Conservation (phyloP, 1,140 invertebrate genomes). For the Ylistrum balloti region DNA sequence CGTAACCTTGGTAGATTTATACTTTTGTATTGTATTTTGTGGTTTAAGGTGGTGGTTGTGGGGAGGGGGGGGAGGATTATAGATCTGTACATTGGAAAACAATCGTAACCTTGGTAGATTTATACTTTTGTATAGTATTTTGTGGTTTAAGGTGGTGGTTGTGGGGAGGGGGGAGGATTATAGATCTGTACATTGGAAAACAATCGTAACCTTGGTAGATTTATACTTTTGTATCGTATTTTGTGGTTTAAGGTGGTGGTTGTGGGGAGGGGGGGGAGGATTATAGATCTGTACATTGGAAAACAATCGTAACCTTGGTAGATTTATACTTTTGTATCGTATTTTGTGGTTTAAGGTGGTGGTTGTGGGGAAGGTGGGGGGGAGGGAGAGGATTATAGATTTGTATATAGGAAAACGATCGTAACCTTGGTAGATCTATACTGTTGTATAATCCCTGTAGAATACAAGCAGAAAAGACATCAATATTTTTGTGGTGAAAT, state of each 20-base stretch:
- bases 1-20: no score
- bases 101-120: neutral
- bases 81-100: no score
- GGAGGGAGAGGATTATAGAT: constrained; percentile 47
- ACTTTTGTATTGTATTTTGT: no score
- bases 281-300: neutral
- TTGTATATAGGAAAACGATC: constrained; percentile 46
- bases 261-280: neutral
- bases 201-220: constrained; percentile 65
- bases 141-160: neutral
- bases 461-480: constrained; percentile 57
- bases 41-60: neutral
- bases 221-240: constrained; percentile 62
- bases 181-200: constrained; percentile 47
- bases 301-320: neutral
- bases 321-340: constrained; percentile 37
- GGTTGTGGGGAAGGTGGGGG: constrained; percentile 35
- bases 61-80: no score
- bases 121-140: constrained; percentile 41
- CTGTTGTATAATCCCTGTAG: constrained; percentile 65
- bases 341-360: no score
- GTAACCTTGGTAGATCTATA: constrained; percentile 67
- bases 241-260: neutral
- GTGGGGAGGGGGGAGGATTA: constrained; percentile 45
- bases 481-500: constrained; percentile 72